Base-by-base conservation (phyloP, 1,140 invertebrate genomes). In the Vollenhovia emeryi region DNA sequence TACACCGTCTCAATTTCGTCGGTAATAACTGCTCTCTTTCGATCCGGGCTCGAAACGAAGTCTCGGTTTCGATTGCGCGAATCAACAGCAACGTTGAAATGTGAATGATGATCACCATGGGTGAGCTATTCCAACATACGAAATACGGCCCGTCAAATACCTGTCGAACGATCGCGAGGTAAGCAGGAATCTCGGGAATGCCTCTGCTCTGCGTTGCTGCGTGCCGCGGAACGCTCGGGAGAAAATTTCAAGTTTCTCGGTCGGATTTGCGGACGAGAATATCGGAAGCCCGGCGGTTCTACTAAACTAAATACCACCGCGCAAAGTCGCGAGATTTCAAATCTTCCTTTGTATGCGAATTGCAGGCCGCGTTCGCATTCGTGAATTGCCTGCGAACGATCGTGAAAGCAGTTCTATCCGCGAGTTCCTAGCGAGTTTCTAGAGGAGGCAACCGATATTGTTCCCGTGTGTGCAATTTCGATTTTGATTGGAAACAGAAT, bases 111-210 rank as follows among this genome's bases (percentile, higher is more conserved):
- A 89, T 78, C 79, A 50, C 50, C 73, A 69, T 66, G 43, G 85
- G 21, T 40, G 71, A 36, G 73, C 55, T 59, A 84, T 86, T 59
- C 50, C 71, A 57, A 68, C 78, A 55, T 55, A 79, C 68, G 84
- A 68, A 78, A 73, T 82, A 85, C 83, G 78, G 76, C 75, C 76
- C 76, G 85, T 87, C 88, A 89, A 89, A 89, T 89, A 89, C 50
- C 79, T 79, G 71, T 74, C 86, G 73, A 83, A 80, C 86, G 64
- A 85, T 84, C 59, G 59, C 55, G 85, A 33, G 79, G 27, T 66
- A 50, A 60, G 15, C 68, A 66, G 85, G 88, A 90, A 90, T 90
- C 66, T 80, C 62, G 68, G 43, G 88, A 86, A 89, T 71, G 79
- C 45, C 43, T 64, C n/a, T 27, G 13, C 52, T 43, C 50, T 55